These are phyloP conservation scores for Chelonus formosanus DNA, from an alignment of 2,888 invertebrate species.

Conservation along the genomic window DNA sequence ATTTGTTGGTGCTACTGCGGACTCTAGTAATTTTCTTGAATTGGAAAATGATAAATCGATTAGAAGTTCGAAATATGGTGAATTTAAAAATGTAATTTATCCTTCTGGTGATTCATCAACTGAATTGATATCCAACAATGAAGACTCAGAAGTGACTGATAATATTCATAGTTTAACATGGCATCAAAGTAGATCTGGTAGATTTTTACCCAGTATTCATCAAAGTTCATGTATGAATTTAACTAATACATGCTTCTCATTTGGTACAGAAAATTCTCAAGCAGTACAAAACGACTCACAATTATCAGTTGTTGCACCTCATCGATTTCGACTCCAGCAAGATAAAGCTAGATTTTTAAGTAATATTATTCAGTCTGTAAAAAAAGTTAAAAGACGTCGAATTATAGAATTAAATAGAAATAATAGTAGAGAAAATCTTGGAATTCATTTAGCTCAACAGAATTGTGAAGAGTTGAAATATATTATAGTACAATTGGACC, in stretches of 20 bases:
- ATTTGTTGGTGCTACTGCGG: slow-evolving; percentile 52
- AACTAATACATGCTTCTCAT: slow-evolving; percentile 3
- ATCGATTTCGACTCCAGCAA: slow-evolving; percentile 57
- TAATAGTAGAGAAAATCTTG: slow-evolving; percentile 74
- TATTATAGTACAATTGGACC: slow-evolving; percentile 65
- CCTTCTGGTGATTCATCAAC: slow-evolving; percentile 11
- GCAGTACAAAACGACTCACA: slow-evolving; percentile 12
- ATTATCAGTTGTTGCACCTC: slow-evolving; percentile 44
- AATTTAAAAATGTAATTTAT: slow-evolving; percentile 39
- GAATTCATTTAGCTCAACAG: slow-evolving; percentile 77
- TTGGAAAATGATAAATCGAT: slow-evolving; percentile 68
- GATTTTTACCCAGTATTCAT: slow-evolving; percentile 59
- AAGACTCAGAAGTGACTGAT: slow-evolving; percentile 41
- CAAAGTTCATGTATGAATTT: slow-evolving; percentile 44
- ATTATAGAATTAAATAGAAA: slow-evolving; percentile 75
- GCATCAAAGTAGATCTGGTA: slow-evolving; percentile 58
- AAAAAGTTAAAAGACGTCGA: slow-evolving; percentile 68
- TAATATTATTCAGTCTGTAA: slow-evolving; percentile 57
- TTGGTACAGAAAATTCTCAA: slow-evolving; percentile 12
- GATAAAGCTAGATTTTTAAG: slow-evolving; percentile 61
- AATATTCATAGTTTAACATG: slow-evolving; percentile 57
- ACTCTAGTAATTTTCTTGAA: slow-evolving; percentile 59
- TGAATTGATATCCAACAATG: neutral
- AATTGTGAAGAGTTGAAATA: slow-evolving; percentile 56
- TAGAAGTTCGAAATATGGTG: slow-evolving; percentile 60